phyloP scores from a whole-genome alignment of 2,797 vertebrate species.

The Heliangelus exortis region DNA sequence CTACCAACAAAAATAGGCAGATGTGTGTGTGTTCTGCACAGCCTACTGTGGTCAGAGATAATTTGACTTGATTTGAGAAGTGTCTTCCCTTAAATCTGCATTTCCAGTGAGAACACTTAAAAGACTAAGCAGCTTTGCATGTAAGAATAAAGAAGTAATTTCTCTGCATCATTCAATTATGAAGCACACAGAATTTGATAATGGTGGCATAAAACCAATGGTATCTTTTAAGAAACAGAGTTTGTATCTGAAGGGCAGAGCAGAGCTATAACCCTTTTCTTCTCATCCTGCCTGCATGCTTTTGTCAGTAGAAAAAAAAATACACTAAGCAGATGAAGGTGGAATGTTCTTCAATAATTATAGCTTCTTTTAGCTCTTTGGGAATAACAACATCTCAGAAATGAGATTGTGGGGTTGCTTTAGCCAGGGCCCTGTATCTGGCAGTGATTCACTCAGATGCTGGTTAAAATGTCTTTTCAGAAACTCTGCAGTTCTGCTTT shows the following conservation, averaged over 20 bases:
- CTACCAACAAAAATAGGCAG: background rate
- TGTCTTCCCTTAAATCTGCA: background rate
- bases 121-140: background rate
- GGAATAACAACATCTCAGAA: background rate
- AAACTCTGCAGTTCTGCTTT: background rate
- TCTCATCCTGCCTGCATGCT: background rate
- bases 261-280: background rate
- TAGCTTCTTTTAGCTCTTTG: background rate
- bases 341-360: background rate
- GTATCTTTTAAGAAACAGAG: background rate
- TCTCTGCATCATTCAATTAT: background rate
- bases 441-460: background rate
- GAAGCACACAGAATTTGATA: background rate
- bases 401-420: background rate
- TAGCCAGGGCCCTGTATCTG: background rate
- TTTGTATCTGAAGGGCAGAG: background rate
- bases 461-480: background rate
- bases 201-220: background rate
- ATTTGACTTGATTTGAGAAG: background rate
- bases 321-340: background rate
- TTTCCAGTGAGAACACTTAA: background rate
- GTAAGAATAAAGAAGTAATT: background rate
- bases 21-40: background rate
- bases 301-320: background rate
- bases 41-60: rapidly evolving